These are phyloP conservation scores for Yponomeuta sedellus DNA, from an alignment of 2,888 invertebrate species.

Conservation along the genomic window DNA sequence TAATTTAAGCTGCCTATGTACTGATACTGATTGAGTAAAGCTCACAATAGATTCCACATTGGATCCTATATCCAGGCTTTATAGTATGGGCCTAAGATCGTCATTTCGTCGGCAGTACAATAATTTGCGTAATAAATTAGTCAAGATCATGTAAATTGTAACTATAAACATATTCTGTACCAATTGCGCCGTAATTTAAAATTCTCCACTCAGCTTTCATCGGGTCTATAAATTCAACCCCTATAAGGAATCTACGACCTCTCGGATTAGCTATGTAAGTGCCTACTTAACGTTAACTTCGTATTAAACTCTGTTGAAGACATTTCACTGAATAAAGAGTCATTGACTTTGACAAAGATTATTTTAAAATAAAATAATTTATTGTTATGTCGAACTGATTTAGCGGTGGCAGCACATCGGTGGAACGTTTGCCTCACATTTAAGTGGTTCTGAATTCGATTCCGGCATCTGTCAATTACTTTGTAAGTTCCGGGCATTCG, in stretches of 20 bases:
- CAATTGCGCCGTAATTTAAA: not conserved
- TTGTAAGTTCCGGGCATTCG: too few relatives aligned
- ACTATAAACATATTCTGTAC: not conserved
- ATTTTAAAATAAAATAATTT: not conserved
- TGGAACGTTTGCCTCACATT: too few relatives aligned
- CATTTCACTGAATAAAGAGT: not conserved
- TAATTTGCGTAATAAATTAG: not conserved
- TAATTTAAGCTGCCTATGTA: too few relatives aligned
- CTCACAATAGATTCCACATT: too few relatives aligned
- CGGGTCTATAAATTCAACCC: not conserved
- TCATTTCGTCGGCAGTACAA: not conserved
- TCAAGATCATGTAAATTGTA: not conserved
- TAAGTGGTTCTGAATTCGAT: too few relatives aligned
- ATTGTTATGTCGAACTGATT: too few relatives aligned
- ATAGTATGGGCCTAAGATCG: too few relatives aligned
- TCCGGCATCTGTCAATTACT: too few relatives aligned
- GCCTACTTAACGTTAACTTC: not conserved
- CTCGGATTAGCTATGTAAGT: not conserved
- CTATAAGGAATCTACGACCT: not conserved
- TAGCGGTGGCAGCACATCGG: too few relatives aligned
- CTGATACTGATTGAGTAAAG: too few relatives aligned
- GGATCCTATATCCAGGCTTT: too few relatives aligned
- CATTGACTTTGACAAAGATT: not conserved
- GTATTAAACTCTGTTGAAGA: not conserved
- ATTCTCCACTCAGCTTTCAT: not conserved